Percentiles rank a stretch among this genome's conserved stretches.
phyloP scores from a whole-genome alignment of 2,797 vertebrate species.

The Caiman crocodilus region DNA sequence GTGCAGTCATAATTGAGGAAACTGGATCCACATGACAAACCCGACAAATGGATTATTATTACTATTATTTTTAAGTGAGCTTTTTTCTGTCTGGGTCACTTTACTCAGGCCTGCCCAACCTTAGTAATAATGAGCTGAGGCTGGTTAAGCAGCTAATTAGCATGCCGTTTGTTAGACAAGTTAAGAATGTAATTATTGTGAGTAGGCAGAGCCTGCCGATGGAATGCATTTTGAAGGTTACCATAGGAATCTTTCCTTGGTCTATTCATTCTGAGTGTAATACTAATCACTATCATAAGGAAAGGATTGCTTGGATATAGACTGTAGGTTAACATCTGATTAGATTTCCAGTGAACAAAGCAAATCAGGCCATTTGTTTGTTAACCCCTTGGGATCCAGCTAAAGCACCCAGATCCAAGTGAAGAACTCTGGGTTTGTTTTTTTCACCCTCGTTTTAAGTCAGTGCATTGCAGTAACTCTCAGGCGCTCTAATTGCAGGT shows the following conservation, averaged over 20 bases:
- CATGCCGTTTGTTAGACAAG: conserved; percentile 88
- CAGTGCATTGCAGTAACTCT: not conserved
- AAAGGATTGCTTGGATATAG: conserved; percentile 92
- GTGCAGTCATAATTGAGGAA: not conserved
- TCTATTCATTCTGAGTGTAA: conserved; percentile 86
- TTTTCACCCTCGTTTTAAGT: not conserved
- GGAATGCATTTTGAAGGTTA: conserved; percentile 88
- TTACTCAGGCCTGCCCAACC: conserved; percentile 66
- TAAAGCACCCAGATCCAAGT: conserved; percentile 46
- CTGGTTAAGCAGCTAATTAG: conserved; percentile 87
- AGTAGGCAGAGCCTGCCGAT: conserved; percentile 78
- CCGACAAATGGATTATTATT: conserved; percentile 55
- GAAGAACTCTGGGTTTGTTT: not conserved
- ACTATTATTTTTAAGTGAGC: conserved; percentile 61
- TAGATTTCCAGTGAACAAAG: conserved; percentile 80
- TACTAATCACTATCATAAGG: conserved; percentile 96
- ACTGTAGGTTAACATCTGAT: conserved; percentile 84
- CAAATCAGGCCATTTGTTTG: conserved; percentile 71
- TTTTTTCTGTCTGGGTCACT: conserved; percentile 49
- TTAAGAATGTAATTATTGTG: conserved; percentile 93
- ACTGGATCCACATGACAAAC: conserved; percentile 32
- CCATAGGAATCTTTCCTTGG: conserved; percentile 86
- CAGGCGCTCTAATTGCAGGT: not conserved
- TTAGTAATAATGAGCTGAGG: conserved; percentile 77
- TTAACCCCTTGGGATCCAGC: conserved; percentile 82